These are phyloP conservation scores for Lycocorax pyrrhopterus DNA, from an alignment of 2,113 vertebrate genomes.

Conservation along the genomic window DNA sequence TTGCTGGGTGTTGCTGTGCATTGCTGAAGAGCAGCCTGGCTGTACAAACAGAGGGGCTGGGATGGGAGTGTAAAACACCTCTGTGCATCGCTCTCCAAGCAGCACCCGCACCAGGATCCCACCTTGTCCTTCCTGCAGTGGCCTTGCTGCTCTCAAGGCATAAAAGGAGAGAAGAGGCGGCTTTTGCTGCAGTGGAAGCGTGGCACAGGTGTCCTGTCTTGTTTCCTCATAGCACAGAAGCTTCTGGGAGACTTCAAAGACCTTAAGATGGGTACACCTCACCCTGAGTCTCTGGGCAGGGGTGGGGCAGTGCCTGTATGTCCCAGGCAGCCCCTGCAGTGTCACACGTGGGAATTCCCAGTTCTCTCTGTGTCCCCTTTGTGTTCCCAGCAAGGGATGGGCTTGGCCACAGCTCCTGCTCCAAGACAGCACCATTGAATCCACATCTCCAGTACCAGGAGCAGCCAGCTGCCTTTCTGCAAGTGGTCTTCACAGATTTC, in stretches of 20 bases:
- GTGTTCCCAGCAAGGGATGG: not conserved
- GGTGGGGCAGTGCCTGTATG: fast-evolving
- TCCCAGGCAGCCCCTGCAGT: not conserved
- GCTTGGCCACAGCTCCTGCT: not conserved
- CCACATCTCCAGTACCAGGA: fast-evolving
- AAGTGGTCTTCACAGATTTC: not conserved
- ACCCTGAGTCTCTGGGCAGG: not conserved
- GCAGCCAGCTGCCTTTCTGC: not conserved
- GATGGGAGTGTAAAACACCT: not conserved
- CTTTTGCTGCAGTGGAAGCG: not conserved
- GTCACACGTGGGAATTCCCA: not conserved
- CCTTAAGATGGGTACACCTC: fast-evolving
- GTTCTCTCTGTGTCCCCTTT: not conserved
- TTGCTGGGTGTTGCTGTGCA: not conserved
- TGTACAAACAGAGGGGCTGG: not conserved
- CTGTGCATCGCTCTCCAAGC: fast-evolving
- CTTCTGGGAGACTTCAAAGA: not conserved
- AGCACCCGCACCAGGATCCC: not conserved
- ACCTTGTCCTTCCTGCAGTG: not conserved
- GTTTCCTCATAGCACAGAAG: not conserved
- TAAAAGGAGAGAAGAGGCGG: not conserved
- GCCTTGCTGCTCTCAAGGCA: fast-evolving
- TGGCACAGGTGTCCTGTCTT: fast-evolving
- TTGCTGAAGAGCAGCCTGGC: not conserved
- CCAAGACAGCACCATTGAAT: fast-evolving